Conservation (phyloP, 2,888 invertebrate genomes). For the Axea sp. region DNA sequence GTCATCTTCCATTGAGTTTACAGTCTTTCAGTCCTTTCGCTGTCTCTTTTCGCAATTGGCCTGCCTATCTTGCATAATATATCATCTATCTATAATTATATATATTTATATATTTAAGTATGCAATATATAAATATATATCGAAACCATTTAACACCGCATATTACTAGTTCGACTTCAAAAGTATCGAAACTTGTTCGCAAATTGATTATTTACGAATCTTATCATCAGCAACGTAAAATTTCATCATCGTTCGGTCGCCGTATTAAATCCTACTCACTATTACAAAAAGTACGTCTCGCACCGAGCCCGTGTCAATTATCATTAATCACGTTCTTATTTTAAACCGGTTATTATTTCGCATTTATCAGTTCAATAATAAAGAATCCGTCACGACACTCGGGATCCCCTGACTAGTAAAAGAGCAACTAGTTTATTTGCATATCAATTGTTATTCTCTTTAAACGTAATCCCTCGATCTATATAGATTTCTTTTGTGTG, state of each 20-base stretch:
- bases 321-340: conserved; percentile 4
- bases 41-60: conserved; percentile 47
- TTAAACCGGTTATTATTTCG: conserved; percentile 1
- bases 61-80: conserved; percentile 24
- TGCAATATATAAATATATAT: conserved; percentile 26
- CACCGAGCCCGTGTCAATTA: conserved; percentile 40
- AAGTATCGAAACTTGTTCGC: conserved; percentile 21
- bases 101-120: conserved; percentile 44
- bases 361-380: conserved; percentile 2
- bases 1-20: conserved; percentile 14
- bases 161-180: conserved; percentile 19
- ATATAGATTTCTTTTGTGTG: conserved; percentile 21
- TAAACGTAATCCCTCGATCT: conserved; percentile 58
- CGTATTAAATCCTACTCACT: conserved; percentile 23
- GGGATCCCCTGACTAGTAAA: conserved; percentile 50
- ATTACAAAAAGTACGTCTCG: conserved; percentile 48
- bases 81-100: conserved; percentile 53
- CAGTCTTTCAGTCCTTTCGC: conserved; percentile 49
- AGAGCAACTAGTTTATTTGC: conserved; percentile 43
- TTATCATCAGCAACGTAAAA: conserved; percentile 35
- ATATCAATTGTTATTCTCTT: conserved; percentile 2
- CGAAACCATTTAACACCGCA: conserved; percentile 39
- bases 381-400: conserved; percentile 13
- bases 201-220: conserved; percentile 26
- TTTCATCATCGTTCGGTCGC: conserved; percentile 32